Evolutionary conservation across 2,797 vertebrate species (phyloP).

Genomic region (Scolopax bukidnonensis): DNA sequence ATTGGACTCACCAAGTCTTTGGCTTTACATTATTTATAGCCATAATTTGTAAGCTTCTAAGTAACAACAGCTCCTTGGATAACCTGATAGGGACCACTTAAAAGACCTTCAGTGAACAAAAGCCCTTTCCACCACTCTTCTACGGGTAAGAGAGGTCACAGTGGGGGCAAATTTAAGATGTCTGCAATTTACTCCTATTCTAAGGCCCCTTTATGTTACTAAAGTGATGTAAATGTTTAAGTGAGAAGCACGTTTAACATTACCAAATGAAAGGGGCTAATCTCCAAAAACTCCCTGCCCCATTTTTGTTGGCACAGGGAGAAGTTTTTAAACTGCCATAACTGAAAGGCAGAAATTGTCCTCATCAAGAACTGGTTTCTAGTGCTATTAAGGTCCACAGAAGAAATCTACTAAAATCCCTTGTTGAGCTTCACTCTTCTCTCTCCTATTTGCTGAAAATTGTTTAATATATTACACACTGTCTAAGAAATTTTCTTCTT

Average conservation of each 20-base stretch:
- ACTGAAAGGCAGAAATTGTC: constrained; percentile 45
- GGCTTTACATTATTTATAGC: not conserved
- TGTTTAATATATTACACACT: not conserved
- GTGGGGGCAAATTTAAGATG: constrained; percentile 59
- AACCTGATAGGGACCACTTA: not conserved
- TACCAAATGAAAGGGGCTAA: constrained; percentile 63
- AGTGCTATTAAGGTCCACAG: not conserved
- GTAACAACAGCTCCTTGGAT: not conserved
- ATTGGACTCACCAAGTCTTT: not conserved
- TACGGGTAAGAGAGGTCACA: constrained; percentile 28
- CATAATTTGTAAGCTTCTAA: not conserved
- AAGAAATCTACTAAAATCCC: constrained; percentile 22
- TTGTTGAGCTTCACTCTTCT: constrained; percentile 14
- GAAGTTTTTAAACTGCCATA: constrained; percentile 52
- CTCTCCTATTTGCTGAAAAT: not conserved
- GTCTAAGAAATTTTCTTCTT: constrained; percentile 25
- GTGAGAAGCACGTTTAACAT: constrained; percentile 57
- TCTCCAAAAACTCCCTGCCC: constrained; percentile 9
- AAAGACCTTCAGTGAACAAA: constrained; percentile 29
- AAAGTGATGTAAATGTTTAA: constrained; percentile 65
- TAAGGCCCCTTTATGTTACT: constrained; percentile 50
- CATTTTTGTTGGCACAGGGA: not conserved
- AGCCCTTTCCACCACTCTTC: constrained; percentile 29
- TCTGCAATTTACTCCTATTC: constrained; percentile 59
- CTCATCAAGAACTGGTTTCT: not conserved